These are phyloP conservation scores for Toxotes jaculatrix DNA, from an alignment of 2,113 vertebrate species.

Conservation along the genomic window DNA sequence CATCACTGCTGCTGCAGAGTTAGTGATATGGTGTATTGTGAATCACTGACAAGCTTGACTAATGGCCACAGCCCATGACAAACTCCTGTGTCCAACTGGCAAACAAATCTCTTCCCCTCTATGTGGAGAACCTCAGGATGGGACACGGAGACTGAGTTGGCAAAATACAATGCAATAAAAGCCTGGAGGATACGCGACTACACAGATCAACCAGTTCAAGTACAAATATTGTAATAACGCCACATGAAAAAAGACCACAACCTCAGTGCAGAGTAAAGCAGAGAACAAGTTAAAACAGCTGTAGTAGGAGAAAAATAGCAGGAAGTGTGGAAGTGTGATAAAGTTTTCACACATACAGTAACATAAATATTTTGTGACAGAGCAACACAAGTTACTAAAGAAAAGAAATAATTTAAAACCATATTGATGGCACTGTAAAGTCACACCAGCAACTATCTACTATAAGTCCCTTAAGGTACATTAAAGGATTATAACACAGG, in stretches of 20 bases:
- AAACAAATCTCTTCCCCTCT: constrained; percentile 38
- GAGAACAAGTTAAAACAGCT: background rate
- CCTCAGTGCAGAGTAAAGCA: background rate
- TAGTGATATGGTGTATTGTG: constrained; percentile 51
- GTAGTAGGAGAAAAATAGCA: background rate
- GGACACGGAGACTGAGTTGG: background rate
- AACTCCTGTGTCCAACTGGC: constrained; percentile 37
- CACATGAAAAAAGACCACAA: background rate
- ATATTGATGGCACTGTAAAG: background rate
- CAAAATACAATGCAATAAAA: constrained; percentile 19
- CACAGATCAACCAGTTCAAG: background rate
- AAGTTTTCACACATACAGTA: background rate
- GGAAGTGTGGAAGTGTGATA: background rate
- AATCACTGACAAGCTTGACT: constrained; percentile 61
- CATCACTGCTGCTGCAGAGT: constrained; percentile 24
- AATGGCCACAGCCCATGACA: constrained; percentile 54
- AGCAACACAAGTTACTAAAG: background rate
- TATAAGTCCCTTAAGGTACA: background rate
- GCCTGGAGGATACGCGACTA: constrained; percentile 8
- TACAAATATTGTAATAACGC: background rate
- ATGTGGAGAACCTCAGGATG: constrained; percentile 3
- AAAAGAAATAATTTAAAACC: background rate
- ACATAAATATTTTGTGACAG: background rate
- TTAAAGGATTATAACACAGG: background rate
- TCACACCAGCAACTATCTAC: background rate